Evolutionary conservation across 1,140 invertebrate genomes (phyloP).

Genomic region (Megalopta genalis): DNA sequence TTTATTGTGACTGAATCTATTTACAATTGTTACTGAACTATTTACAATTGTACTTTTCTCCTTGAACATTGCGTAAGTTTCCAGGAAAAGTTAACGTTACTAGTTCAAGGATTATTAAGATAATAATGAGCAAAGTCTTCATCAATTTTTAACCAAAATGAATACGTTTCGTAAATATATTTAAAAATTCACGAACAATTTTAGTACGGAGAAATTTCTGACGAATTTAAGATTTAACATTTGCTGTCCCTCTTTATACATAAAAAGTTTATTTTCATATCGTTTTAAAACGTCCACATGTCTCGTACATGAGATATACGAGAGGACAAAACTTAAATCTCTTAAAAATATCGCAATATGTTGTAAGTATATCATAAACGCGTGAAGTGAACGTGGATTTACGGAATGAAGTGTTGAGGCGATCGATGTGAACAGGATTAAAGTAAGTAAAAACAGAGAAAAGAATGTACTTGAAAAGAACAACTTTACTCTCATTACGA

Average conservation of each 20-base stretch:
- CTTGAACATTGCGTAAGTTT: background rate
- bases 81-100: conserved; percentile 2
- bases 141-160: background rate
- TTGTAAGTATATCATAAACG: background rate
- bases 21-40: conserved; percentile 15
- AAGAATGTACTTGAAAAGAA: conserved; percentile 15
- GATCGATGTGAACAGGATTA: background rate
- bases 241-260: conserved; percentile 1
- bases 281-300: conserved; percentile 15
- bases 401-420: background rate
- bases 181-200: background rate
- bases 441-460: conserved; percentile 34
- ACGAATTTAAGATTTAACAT: conserved; percentile 6
- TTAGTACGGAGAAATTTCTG: conserved; percentile 8
- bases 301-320: background rate
- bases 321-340: background rate
- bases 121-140: conserved; percentile 8
- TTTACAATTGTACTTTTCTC: background rate
- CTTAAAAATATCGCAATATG: background rate
- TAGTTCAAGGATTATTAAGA: conserved; percentile 16
- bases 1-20: conserved; percentile 5
- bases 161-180: background rate
- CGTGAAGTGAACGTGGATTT: conserved; percentile 35
- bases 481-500: conserved; percentile 15
- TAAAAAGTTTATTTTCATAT: background rate